phyloP scores from a whole-genome alignment of 2,888 invertebrate species.

The Trichopria drosophilae region DNA sequence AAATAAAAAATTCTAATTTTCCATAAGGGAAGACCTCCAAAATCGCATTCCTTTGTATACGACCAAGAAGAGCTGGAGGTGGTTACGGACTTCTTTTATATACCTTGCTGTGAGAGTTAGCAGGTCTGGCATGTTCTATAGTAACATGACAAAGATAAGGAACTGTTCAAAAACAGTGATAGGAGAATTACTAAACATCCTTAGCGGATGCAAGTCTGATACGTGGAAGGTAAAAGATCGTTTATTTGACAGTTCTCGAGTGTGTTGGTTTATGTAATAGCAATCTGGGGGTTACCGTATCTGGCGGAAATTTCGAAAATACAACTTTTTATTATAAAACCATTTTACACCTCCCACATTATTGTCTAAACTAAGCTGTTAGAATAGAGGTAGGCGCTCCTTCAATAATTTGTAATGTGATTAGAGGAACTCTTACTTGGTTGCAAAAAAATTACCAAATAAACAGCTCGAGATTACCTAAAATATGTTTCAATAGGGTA shows the following conservation, averaged over 20 bases:
- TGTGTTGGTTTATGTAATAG: background rate
- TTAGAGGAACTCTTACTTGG: background rate
- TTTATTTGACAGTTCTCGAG: background rate
- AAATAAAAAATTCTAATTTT: conserved; percentile 1
- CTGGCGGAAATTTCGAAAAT: background rate
- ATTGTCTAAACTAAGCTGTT: background rate
- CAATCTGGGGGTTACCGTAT: background rate
- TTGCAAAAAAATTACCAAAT: background rate
- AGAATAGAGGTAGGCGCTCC: background rate
- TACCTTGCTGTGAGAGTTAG: background rate
- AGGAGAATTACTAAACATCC: no score
- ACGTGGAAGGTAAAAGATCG: background rate
- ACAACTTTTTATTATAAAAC: background rate
- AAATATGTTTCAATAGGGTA: background rate
- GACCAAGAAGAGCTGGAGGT: background rate
- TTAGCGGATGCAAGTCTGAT: background rate
- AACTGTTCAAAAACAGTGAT: no score
- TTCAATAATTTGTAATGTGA: background rate
- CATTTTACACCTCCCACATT: background rate
- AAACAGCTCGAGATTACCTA: background rate
- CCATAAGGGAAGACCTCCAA: background rate
- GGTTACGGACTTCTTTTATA: background rate
- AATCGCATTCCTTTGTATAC: background rate
- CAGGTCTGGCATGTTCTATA: background rate
- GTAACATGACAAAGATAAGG: no score